Conservation (phyloP, 1,140 invertebrate species). For the Hyles euphorbiae region DNA sequence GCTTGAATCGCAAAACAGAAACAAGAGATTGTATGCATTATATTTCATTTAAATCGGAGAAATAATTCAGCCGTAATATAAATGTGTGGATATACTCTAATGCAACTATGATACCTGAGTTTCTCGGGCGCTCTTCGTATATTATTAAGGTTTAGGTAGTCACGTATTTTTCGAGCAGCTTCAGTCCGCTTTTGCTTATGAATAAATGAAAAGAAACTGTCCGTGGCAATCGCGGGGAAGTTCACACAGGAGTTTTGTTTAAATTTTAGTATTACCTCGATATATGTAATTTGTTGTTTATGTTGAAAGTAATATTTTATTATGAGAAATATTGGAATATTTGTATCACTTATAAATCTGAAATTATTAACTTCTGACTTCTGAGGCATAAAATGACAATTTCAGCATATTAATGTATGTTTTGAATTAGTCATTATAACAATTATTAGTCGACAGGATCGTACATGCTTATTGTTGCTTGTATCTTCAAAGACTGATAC, state of each 20-base stretch:
- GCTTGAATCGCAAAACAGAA: neutral
- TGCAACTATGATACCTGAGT: conserved; percentile 14
- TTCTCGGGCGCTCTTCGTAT: conserved; percentile 25
- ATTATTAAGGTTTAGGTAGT: conserved; percentile 57
- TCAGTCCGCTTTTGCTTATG: conserved; percentile 58
- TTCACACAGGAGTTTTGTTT: conserved; percentile 34
- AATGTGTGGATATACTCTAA: neutral
- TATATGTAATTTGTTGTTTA: neutral
- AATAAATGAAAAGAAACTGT: conserved; percentile 65
- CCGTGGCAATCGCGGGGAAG: conserved; percentile 47
- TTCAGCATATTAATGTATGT: too few species aligned
- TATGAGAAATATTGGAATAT: too few species aligned
- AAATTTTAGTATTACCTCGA: conserved; percentile 24
- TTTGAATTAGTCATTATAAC: too few species aligned
- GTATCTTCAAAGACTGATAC: too few species aligned
- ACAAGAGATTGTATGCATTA: neutral
- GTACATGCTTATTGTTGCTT: too few species aligned
- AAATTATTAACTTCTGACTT: too few species aligned
- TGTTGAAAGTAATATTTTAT: too few species aligned
- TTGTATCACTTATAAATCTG: too few species aligned
- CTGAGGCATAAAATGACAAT: too few species aligned
- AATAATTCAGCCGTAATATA: neutral
- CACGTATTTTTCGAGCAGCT: conserved; percentile 65
- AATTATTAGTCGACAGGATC: too few species aligned
- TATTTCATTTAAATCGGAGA: neutral